Evolutionary conservation across 2,797 vertebrate genomes (phyloP).

Genomic region (Psittacula echo): DNA sequence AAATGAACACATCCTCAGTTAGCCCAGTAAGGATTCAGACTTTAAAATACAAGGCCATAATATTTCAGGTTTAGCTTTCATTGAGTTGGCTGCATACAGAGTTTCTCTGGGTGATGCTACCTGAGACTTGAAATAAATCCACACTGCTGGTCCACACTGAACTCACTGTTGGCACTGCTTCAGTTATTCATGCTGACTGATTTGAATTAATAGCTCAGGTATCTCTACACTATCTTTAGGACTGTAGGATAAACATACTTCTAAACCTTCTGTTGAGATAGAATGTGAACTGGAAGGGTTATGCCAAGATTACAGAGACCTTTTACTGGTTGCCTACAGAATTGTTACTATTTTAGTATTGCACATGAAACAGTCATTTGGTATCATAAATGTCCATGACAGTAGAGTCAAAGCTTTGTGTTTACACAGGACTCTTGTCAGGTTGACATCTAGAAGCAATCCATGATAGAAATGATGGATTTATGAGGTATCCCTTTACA

Average conservation of each 20-base stretch:
- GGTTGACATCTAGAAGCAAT: not conserved
- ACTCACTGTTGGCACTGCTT: not conserved
- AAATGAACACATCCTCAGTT: not conserved
- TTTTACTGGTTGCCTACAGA: not conserved
- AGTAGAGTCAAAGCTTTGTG: not conserved
- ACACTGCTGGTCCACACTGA: not conserved
- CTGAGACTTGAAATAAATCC: not conserved
- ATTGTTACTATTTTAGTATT: slow-evolving; percentile 19
- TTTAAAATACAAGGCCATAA: not conserved
- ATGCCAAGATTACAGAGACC: not conserved
- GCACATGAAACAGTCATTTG: slow-evolving; percentile 9
- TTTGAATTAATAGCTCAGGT: not conserved
- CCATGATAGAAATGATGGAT: not conserved
- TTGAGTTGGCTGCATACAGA: not conserved
- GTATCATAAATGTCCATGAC: not conserved
- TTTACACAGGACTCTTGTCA: not conserved
- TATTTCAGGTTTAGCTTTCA: not conserved
- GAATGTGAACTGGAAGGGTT: not conserved
- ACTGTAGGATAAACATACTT: not conserved
- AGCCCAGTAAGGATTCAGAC: not conserved
- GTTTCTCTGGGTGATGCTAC: not conserved
- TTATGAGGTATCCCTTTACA: not conserved
- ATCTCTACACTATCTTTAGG: not conserved
- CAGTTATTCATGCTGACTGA: not conserved
- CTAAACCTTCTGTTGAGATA: not conserved